Evolutionary conservation across 2,797 vertebrate species (phyloP).

Genomic region (Squalus acanthias): DNA sequence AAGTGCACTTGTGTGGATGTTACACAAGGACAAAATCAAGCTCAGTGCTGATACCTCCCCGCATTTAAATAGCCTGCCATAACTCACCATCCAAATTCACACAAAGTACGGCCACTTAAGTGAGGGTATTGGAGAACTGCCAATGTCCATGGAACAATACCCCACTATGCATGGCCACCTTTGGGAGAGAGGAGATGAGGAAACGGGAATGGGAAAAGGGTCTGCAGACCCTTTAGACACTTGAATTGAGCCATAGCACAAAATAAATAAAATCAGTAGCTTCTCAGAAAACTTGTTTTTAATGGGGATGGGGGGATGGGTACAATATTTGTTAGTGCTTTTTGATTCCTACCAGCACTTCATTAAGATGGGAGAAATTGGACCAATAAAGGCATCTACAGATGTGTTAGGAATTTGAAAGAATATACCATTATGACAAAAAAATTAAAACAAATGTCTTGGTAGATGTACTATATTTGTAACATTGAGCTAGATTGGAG

Average conservation of each 20-base stretch:
- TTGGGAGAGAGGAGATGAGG: neutral
- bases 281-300: neutral
- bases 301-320: neutral
- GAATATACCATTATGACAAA: neutral
- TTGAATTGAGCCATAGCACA: neutral
- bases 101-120: neutral
- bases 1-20: neutral
- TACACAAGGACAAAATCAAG: neutral
- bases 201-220: neutral
- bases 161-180: neutral
- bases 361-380: neutral
- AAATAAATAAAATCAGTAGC: constrained; percentile 18
- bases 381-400: neutral
- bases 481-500: neutral
- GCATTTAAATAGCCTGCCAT: neutral
- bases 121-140: neutral
- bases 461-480: neutral
- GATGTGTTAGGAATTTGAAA: neutral
- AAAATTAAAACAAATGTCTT: neutral
- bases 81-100: neutral
- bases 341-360: neutral
- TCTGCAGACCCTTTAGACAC: neutral
- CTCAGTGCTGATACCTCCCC: neutral
- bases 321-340: neutral
- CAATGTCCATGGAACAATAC: neutral